Base-by-base conservation (phyloP, 2,113 vertebrate species). In the cat (Felis catus) region DNA sequence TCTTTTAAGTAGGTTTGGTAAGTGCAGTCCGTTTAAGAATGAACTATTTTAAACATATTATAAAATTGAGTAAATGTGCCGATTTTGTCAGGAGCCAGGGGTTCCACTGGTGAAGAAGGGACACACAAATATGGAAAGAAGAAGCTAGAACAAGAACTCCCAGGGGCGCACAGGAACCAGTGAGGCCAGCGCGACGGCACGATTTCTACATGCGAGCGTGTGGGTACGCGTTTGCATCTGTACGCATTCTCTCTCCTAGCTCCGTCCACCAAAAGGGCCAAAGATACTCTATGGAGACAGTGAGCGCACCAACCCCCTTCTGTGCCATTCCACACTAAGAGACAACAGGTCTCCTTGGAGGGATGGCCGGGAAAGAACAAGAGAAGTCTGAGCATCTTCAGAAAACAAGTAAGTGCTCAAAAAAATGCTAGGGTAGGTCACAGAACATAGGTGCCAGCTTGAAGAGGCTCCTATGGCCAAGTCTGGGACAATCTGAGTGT, bases 141-240 rank as follows among this genome's bases (percentile, higher is more conserved):
- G 16, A 81, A 83, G 53, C 31, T 14, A 66, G 58, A 84, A 21
- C 74, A 36, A 29, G 36, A 31, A 45, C 45, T 36, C 51, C 3
- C 12, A 14, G n/a, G n/a, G 36, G 7, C 0, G 2, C 1, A 5
- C 15, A 21, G 41, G 78, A 39, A 39, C 2, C 29, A 31, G 66
- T 41, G 39, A 23, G 7, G 3, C 31, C 23, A 4, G 19, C 2
- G 16, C 31, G 73, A 61, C 76, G 33, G 15, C 0, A 1, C 58
- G 48, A 58, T 25, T 36, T 66, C 45, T 33, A 55, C 19, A 33
- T 14, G 18, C 16, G 7, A 23, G 33, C 3, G 27, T 1, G 3
- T 41, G 19, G 21, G 4, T 66, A 29, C 2, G 23, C 2, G 5
- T 45, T n/a, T 25, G 19, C 13, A 2, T 9, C 14, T 8, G 27